Evolutionary conservation across 2,797 vertebrate species (phyloP).

Genomic region (Chelmon rostratus): DNA sequence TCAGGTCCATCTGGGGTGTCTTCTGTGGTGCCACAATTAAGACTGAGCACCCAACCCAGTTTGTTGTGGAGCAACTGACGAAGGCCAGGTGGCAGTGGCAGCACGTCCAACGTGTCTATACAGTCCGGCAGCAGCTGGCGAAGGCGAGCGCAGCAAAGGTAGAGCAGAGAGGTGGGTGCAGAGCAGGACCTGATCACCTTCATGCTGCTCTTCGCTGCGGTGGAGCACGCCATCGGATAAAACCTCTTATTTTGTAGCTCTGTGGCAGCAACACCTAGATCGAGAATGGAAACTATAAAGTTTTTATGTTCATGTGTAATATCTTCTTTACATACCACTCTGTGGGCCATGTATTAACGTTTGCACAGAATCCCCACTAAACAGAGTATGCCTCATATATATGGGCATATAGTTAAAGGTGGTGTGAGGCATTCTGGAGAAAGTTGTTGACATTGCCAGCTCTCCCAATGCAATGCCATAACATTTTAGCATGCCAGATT

Average conservation of each 20-base stretch:
- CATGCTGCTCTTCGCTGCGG: conserved; percentile 98
- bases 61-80: conserved; percentile 95
- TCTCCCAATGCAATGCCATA: too few relatives aligned
- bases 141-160: conserved; percentile 95
- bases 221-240: conserved; percentile 98
- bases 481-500: too few relatives aligned
- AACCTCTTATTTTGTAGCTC: conserved; percentile 94
- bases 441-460: too few relatives aligned
- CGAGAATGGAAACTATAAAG: neutral
- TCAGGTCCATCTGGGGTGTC: conserved; percentile 68
- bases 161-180: conserved; percentile 94
- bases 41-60: conserved; percentile 96
- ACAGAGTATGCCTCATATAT: neutral
- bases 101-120: conserved; percentile 91
- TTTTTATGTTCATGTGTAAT: neutral
- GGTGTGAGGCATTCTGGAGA: too few relatives aligned
- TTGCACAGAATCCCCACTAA: neutral
- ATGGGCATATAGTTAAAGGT: neutral
- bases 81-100: conserved; percentile 95
- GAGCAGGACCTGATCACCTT: conserved; percentile 96
- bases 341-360: neutral
- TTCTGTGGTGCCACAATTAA: conserved; percentile 81
- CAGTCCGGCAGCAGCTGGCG: conserved; percentile 93
- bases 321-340: neutral
- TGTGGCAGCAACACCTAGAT: conserved; percentile 92